These are phyloP conservation scores for Sylvilagus bachmani DNA, from an alignment of 2,113 vertebrate species.

Conservation along the genomic window DNA sequence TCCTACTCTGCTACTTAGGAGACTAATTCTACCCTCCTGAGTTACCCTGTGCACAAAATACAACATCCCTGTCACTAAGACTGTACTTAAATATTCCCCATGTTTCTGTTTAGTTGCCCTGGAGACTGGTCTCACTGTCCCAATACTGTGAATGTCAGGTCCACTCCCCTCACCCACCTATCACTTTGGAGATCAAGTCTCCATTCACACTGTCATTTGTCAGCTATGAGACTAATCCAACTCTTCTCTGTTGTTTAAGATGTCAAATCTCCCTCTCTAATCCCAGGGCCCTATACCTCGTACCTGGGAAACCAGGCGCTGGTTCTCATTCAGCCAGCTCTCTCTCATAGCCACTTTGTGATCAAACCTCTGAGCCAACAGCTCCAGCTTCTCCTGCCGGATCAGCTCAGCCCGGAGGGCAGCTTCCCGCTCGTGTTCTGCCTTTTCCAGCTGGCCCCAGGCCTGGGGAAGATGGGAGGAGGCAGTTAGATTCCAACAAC, in stretches of 20 bases:
- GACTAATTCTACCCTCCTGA: slow-evolving; percentile 8
- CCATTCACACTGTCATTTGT: background rate
- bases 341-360: slow-evolving; percentile 97
- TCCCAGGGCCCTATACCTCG: rapidly evolving
- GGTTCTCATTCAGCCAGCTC: slow-evolving; percentile 98
- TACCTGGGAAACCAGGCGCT: slow-evolving; percentile 97
- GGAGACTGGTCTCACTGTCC: slow-evolving; percentile 19
- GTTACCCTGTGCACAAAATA: slow-evolving; percentile 52
- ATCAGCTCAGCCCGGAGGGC: slow-evolving; percentile 95
- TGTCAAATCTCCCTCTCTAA: background rate
- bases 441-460: slow-evolving; percentile 96
- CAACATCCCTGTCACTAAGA: slow-evolving; percentile 35
- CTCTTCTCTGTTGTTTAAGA: slow-evolving; percentile 27
- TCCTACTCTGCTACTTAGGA: slow-evolving; percentile 21
- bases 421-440: slow-evolving; percentile 96
- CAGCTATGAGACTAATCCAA: background rate
- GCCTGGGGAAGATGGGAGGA: slow-evolving; percentile 84
- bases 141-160: background rate
- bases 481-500: rapidly evolving
- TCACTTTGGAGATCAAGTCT: background rate
- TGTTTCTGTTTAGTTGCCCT: background rate
- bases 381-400: slow-evolving; percentile 97
- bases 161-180: background rate
- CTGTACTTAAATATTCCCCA: background rate
- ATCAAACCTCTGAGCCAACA: slow-evolving; percentile 97